Percentiles rank a stretch among this genome's conserved stretches.
Evolutionary conservation across 1,140 invertebrate genomes (phyloP).

Genomic region (Penaeus japonicus): DNA sequence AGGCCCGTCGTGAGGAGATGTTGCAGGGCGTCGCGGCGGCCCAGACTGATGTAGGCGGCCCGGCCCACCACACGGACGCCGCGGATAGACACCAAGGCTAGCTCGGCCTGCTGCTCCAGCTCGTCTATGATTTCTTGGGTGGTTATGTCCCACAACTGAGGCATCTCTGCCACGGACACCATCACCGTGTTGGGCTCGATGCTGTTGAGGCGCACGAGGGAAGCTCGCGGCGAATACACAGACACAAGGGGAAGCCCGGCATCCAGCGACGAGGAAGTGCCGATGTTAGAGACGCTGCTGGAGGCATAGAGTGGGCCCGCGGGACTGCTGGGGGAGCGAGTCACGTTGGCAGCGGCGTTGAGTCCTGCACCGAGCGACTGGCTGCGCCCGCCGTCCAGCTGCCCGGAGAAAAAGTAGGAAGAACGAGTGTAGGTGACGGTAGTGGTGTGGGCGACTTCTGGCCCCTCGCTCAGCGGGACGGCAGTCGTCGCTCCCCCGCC

Average conservation of each 20-base stretch:
- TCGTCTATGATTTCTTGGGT: conserved; percentile 64
- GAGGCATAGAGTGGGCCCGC: conserved; percentile 53
- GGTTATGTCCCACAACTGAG: conserved; percentile 60
- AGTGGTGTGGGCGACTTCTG: conserved; percentile 51
- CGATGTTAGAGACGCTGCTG: conserved; percentile 55
- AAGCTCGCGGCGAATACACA: conserved; percentile 54
- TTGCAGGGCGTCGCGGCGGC: conserved; percentile 60
- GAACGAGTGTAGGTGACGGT: conserved; percentile 57
- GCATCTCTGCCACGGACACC: conserved; percentile 60
- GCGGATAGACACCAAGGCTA: conserved; percentile 60
- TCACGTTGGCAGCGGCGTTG: conserved; percentile 50
- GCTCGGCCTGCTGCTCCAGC: conserved; percentile 63
- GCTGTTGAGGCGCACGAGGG: conserved; percentile 61
- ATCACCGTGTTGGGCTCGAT: conserved; percentile 62
- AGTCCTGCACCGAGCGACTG: conserved; percentile 57
- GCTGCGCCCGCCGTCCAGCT: conserved; percentile 52
- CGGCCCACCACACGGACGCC: conserved; percentile 62
- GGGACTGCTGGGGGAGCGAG: conserved; percentile 37
- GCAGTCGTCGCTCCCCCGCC: conserved; percentile 19
- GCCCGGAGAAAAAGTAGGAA: conserved; percentile 57
- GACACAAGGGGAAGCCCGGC: conserved; percentile 57
- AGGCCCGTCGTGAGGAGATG: conserved; percentile 60
- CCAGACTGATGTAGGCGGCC: conserved; percentile 62
- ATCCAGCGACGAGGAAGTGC: conserved; percentile 56
- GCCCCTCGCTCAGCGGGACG: conserved; percentile 38